These are phyloP conservation scores for Loriculus beryllinus DNA, from an alignment of 2,797 vertebrate genomes.

Conservation along the genomic window DNA sequence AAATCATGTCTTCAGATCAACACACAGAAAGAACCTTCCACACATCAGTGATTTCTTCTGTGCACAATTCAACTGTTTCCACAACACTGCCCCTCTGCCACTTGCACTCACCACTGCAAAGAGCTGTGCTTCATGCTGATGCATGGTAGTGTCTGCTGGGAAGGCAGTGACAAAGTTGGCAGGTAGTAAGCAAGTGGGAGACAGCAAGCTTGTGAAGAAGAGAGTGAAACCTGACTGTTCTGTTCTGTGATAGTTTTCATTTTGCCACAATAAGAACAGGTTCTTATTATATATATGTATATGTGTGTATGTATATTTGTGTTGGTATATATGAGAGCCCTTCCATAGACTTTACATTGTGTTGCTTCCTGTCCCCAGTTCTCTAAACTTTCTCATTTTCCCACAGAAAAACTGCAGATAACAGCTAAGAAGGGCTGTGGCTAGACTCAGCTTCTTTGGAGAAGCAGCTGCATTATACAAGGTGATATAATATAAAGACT, in stretches of 20 bases:
- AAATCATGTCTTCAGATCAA: neutral
- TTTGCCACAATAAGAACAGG: neutral
- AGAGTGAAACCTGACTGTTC: neutral
- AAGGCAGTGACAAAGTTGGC: neutral
- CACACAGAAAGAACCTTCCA: neutral
- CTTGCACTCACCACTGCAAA: neutral
- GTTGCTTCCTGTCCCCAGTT: neutral
- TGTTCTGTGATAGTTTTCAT: neutral
- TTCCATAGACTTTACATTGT: accelerated
- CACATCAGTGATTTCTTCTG: neutral
- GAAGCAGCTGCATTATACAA: neutral
- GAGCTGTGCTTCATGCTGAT: neutral
- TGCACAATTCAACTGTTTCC: neutral
- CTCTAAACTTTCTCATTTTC: neutral
- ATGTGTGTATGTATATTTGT: accelerated
- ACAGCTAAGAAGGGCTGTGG: neutral
- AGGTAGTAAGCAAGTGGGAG: neutral
- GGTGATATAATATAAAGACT: neutral
- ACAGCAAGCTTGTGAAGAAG: neutral
- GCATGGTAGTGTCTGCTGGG: accelerated
- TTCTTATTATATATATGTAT: neutral
- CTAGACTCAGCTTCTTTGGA: neutral
- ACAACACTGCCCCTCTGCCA: neutral
- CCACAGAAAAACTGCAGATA: neutral
- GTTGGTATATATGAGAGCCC: neutral